Evolutionary conservation across 2,797 vertebrate genomes (phyloP).

Genomic region (Calcarius lapponicus): DNA sequence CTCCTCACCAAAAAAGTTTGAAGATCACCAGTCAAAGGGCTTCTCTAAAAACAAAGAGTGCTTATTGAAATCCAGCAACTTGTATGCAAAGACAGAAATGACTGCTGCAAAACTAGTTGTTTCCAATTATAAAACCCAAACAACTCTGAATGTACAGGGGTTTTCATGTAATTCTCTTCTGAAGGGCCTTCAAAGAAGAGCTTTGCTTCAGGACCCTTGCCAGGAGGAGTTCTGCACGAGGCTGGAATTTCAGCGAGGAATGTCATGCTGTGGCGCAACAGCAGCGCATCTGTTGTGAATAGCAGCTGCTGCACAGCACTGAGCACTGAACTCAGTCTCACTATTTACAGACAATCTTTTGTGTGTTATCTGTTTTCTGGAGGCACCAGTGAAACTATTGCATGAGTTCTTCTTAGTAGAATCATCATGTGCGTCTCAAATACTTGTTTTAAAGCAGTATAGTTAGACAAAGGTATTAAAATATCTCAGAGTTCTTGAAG

Average conservation of each 20-base stretch:
- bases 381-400: not conserved
- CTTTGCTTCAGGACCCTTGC: slow-evolving; percentile 30
- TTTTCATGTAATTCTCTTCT: not conserved
- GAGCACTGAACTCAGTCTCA: not conserved
- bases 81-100: not conserved
- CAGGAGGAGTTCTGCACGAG: slow-evolving; percentile 41
- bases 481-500: not conserved
- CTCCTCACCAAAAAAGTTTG: not conserved
- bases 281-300: not conserved
- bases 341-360: not conserved
- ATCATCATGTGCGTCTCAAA: not conserved
- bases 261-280: not conserved
- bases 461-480: not conserved
- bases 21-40: rapidly evolving
- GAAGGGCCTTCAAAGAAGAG: slow-evolving; percentile 11
- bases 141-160: not conserved
- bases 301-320: slow-evolving; percentile 35
- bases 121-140: not conserved
- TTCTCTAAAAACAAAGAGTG: not conserved
- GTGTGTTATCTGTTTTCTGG: not conserved
- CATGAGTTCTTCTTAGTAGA: not conserved
- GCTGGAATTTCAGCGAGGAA: slow-evolving; percentile 56
- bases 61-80: not conserved
- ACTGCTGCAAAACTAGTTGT: not conserved
- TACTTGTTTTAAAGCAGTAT: not conserved